phyloP scores from a whole-genome alignment of 2,113 vertebrate genomes.

The Andinoacara biseriatus region DNA sequence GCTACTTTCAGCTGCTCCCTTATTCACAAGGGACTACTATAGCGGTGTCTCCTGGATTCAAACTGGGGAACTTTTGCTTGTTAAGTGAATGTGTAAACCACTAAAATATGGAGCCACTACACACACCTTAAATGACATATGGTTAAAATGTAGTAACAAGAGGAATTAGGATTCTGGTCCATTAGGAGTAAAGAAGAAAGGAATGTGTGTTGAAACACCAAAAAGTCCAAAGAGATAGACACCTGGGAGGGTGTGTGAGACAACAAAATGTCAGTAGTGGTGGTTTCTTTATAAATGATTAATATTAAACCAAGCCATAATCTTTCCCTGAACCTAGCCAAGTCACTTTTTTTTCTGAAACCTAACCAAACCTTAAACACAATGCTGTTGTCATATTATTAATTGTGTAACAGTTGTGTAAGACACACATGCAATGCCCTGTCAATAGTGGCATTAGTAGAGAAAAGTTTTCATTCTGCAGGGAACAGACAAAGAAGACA shows the following conservation, averaged over 20 bases:
- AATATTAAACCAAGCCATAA: neutral
- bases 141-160: neutral
- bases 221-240: neutral
- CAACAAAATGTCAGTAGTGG: neutral
- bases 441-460: constrained; percentile 1
- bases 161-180: constrained; percentile 4
- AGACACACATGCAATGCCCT: neutral
- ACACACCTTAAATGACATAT: constrained; percentile 1
- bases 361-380: neutral
- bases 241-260: neutral
- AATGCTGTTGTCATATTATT: neutral
- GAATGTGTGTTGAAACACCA: neutral
- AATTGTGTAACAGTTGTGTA: neutral
- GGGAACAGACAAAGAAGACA: constrained; percentile 9
- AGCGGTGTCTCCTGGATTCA: constrained; percentile 1
- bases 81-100: neutral
- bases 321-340: neutral
- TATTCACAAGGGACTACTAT: constrained; percentile 1
- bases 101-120: neutral
- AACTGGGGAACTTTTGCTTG: neutral
- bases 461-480: neutral
- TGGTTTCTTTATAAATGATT: neutral
- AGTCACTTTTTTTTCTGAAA: neutral
- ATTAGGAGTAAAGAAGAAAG: neutral
- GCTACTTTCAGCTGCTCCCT: constrained; percentile 8